phyloP scores from a whole-genome alignment of 2,888 invertebrate genomes.

The Rutpela maculata region DNA sequence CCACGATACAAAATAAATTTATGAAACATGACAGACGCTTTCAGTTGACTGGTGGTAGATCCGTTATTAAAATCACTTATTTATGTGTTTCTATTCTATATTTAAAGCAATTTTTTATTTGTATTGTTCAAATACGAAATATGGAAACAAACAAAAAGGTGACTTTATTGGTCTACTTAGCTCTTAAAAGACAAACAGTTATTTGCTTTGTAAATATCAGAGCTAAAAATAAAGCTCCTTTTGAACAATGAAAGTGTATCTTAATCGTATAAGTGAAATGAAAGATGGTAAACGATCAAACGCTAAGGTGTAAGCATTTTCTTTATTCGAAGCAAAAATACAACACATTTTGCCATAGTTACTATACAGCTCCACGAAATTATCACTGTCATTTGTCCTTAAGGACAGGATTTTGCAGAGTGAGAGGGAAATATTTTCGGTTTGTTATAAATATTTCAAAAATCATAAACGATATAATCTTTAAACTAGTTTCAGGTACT shows the following conservation, averaged over 20 bases:
- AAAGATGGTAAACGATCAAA: background rate
- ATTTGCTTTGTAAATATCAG: background rate
- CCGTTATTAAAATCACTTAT: background rate
- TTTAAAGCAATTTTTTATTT: background rate
- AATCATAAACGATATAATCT: too few species aligned
- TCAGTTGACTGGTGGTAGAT: background rate
- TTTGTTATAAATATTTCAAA: too few species aligned
- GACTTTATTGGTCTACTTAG: background rate
- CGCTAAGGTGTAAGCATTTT: background rate
- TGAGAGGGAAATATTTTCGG: too few species aligned
- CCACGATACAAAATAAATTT: conserved; percentile 1
- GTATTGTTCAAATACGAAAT: background rate
- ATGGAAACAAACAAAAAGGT: background rate
- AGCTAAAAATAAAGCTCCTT: background rate
- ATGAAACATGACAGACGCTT: background rate
- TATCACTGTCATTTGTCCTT: too few species aligned
- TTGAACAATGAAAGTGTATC: background rate
- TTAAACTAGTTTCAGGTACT: too few species aligned
- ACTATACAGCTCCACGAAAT: too few species aligned
- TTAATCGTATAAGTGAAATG: background rate
- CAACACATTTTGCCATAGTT: background rate
- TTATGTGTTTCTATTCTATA: background rate
- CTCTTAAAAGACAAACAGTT: background rate
- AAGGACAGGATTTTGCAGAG: too few species aligned
- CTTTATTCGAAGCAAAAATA: background rate